Evolutionary conservation across 2,113 vertebrate genomes (phyloP), one percentile per base, ranked within the genome.

Genomic region (Cyphotilapia sp.): DNA sequence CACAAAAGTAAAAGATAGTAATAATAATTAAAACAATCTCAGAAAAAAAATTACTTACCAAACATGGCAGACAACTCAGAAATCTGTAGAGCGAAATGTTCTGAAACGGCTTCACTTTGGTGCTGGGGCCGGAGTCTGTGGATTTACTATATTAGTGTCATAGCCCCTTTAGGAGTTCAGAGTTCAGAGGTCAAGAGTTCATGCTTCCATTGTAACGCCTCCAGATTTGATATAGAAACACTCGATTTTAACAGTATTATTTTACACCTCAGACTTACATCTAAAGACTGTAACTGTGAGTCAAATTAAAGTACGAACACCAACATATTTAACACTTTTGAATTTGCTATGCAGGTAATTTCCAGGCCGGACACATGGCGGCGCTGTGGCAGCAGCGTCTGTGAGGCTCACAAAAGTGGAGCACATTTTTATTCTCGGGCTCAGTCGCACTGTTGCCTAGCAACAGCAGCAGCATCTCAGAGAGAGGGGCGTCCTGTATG

Each of bases 361-460:
- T 33, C 9, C 29, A 9, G 13, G 6, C 49, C 4, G 8, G 71
- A 81, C 89, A 82, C 87, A 33, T 12, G 85, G 71, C 19, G 61
- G 89, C 29, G 59, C 91, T 87, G 51, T 81, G 69, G 45, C 7
- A 66, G 11, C 83, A 49, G 38, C 4, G 3, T 31, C 1, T 8
- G 69, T 63, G 8, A 33, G 29, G 13, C 7, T 59, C 24, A 29
- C 56, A 59, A 89, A 86, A 83, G 42, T 82, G 56, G 80, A 83
- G 71, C 86, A 88, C 31, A 14, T 19, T 16, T 83, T 14, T 22
- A 81, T 27, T 54, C 24, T 22, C 13, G 31, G 78, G 17, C 85
- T 14, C 12, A 53, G 42, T 54, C 8, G 81, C 42, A 35, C 40
- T 82, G 93, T 95, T 94, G 90, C 93, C 83, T 92, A 88, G 93